Evolutionary conservation across 2,113 vertebrate species (phyloP).

Genomic region (Sander vitreus): DNA sequence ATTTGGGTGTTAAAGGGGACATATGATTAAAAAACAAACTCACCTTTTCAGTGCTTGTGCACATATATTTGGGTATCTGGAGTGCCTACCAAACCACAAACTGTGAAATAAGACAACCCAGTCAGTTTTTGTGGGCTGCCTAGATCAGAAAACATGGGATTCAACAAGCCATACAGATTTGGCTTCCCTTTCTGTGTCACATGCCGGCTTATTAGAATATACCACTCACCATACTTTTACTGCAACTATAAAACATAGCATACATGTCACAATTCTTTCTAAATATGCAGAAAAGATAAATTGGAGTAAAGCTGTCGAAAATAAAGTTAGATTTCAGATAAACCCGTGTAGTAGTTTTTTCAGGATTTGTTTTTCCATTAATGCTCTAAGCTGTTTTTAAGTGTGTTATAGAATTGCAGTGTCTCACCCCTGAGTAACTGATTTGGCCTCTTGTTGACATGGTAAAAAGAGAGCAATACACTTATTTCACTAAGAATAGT

Average conservation of each 20-base stretch:
- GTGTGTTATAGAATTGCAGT: neutral
- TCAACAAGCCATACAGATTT: too few relatives aligned
- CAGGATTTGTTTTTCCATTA: too few relatives aligned
- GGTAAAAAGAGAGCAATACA: conserved; percentile 20
- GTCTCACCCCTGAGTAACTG: neutral
- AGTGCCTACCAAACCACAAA: too few relatives aligned
- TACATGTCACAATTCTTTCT: neutral
- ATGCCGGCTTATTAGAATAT: too few relatives aligned
- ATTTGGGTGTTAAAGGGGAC: neutral
- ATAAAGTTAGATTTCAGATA: neutral
- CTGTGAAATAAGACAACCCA: too few relatives aligned
- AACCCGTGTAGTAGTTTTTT: too few relatives aligned
- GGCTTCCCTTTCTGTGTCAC: too few relatives aligned
- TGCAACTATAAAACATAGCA: neutral
- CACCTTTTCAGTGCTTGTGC: too few relatives aligned
- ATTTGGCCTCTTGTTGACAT: conserved; percentile 22
- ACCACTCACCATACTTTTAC: neutral
- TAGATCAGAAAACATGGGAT: too few relatives aligned
- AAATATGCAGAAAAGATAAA: neutral
- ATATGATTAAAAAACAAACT: too few relatives aligned
- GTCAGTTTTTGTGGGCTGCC: too few relatives aligned
- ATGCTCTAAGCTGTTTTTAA: neutral
- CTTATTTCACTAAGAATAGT: neutral
- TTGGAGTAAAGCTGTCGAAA: neutral
- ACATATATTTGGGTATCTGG: too few relatives aligned